Conservation (phyloP, 2,888 invertebrate species). For the Oxystoma pomonae region DNA sequence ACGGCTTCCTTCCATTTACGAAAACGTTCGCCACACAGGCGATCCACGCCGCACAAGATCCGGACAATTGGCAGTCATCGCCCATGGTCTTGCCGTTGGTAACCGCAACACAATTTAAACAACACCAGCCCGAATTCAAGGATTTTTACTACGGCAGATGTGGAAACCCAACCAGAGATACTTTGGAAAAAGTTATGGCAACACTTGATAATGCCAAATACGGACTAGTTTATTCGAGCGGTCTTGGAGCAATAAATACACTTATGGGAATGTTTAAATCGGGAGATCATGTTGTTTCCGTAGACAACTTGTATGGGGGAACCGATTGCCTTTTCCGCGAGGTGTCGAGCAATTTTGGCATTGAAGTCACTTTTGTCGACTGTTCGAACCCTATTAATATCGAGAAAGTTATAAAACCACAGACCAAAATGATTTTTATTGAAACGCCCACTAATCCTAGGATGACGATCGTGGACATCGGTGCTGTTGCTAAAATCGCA, state of each 20-base stretch:
- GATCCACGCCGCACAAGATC: conserved; percentile 89
- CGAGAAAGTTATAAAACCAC: conserved; percentile 65
- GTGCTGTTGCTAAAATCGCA: conserved; percentile 61
- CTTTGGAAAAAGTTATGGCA: conserved; percentile 85
- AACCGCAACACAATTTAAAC: conserved; percentile 88
- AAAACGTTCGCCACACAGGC: conserved; percentile 83
- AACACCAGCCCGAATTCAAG: conserved; percentile 76
- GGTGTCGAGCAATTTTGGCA: conserved; percentile 57
- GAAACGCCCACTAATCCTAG: conserved; percentile 97
- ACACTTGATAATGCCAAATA: conserved; percentile 85
- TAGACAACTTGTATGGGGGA: conserved; percentile 95
- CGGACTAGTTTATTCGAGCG: conserved; percentile 82
- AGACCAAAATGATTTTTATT: conserved; percentile 91
- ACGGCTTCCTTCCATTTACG: conserved; percentile 54
- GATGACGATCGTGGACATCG: conserved; percentile 85
- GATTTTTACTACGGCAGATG: conserved; percentile 84
- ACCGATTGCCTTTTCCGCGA: conserved; percentile 69
- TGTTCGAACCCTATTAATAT: conserved; percentile 64
- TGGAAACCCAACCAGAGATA: conserved; percentile 77
- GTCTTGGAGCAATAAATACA: conserved; percentile 80
- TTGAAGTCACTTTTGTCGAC: conserved; percentile 76
- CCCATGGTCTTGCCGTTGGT: conserved; percentile 89
- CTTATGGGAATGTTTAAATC: conserved; percentile 67
- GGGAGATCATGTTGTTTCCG: conserved; percentile 88
- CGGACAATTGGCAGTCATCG: conserved; percentile 81